These are phyloP conservation scores for Callosobruchus maculatus DNA, from an alignment of 2,888 invertebrate genomes.

Conservation along the genomic window DNA sequence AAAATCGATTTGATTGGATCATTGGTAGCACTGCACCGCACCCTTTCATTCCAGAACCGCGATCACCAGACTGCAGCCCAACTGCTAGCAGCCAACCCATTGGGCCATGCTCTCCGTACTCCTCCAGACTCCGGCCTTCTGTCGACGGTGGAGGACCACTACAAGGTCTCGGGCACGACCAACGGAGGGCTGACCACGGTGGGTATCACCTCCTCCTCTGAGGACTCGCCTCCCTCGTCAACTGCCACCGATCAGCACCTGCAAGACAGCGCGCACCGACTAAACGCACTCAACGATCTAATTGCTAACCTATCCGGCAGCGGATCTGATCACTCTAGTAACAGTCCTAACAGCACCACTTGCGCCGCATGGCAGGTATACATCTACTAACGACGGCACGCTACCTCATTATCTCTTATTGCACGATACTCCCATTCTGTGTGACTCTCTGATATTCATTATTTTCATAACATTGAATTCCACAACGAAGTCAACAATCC, in stretches of 20 bases:
- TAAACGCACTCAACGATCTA: slow-evolving; percentile 48
- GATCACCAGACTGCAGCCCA: slow-evolving; percentile 36
- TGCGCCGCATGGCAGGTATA: slow-evolving; percentile 50
- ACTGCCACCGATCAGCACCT: not conserved
- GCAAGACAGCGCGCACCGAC: slow-evolving; percentile 21
- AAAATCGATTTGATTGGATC: no score
- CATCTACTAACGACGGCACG: slow-evolving; percentile 30
- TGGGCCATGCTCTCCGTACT: slow-evolving; percentile 39
- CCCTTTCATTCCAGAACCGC: not conserved
- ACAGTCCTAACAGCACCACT: slow-evolving; percentile 39
- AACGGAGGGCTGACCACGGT: slow-evolving; percentile 35
- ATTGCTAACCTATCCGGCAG: slow-evolving; percentile 50
- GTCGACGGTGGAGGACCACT: slow-evolving; percentile 42
- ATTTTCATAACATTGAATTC: no score
- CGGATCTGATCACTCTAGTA: slow-evolving; percentile 47
- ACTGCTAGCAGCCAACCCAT: slow-evolving; percentile 42
- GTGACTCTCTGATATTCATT: no score
- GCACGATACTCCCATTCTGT: no score
- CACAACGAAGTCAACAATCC: no score
- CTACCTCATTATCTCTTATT: not conserved
- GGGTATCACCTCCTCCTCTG: slow-evolving; percentile 40
- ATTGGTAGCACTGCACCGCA: not conserved
- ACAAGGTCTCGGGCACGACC: slow-evolving; percentile 9
- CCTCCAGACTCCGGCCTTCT: slow-evolving; percentile 43
- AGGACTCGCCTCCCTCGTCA: not conserved